These are phyloP conservation scores for Pollenia labialis DNA, from an alignment of 2,888 invertebrate genomes.

Conservation along the genomic window DNA sequence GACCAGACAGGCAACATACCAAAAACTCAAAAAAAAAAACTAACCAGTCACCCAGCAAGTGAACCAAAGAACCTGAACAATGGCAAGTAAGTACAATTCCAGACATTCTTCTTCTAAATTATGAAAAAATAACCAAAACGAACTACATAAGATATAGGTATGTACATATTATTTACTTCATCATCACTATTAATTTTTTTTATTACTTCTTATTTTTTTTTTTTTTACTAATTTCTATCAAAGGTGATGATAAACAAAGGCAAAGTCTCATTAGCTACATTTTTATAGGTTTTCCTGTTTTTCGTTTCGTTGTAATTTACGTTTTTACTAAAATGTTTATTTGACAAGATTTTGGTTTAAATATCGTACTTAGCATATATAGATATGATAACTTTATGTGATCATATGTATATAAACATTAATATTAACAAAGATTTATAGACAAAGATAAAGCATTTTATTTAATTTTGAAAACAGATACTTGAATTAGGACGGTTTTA, in stretches of 20 bases:
- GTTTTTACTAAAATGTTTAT: slow-evolving; percentile 11
- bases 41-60: slow-evolving; percentile 63
- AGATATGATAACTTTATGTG: no score
- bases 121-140: not conserved
- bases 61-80: slow-evolving; percentile 73
- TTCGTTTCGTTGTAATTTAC: slow-evolving; percentile 31
- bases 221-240: slow-evolving; percentile 33
- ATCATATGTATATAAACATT: no score
- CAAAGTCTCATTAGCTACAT: not conserved
- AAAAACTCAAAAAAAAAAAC: slow-evolving; percentile 53
- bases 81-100: slow-evolving; percentile 81
- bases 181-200: slow-evolving; percentile 17
- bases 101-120: slow-evolving; percentile 20
- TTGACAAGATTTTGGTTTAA: not conserved
- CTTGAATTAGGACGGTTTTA: not conserved
- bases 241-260: slow-evolving; percentile 15
- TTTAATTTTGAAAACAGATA: not conserved
- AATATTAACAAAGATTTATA: no score
- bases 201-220: slow-evolving; percentile 9
- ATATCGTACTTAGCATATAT: no score
- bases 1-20: slow-evolving; percentile 50
- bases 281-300: slow-evolving; percentile 2
- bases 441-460: no score
- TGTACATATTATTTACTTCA: not conserved
- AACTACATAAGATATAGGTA: not conserved